Evolutionary conservation across 2,113 vertebrate genomes (phyloP).

Genomic region (Genyomyrus donnyi): DNA sequence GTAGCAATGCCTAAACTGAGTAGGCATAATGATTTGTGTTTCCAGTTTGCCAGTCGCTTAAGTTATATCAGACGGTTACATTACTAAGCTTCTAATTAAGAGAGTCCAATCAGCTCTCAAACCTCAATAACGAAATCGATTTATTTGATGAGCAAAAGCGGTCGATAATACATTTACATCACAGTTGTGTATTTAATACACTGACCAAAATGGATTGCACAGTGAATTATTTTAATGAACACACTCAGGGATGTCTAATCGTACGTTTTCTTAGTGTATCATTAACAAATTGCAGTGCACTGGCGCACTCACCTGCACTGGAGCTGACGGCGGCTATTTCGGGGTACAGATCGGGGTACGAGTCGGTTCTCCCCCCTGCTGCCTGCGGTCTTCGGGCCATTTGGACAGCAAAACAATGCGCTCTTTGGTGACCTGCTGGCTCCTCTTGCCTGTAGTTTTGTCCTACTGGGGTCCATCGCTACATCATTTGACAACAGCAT

Average conservation of each 20-base stretch:
- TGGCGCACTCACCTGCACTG: slow-evolving; percentile 53
- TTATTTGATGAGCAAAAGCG: background rate
- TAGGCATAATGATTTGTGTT: background rate
- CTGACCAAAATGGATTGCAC: background rate
- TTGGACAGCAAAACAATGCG: slow-evolving; percentile 25
- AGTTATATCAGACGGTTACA: background rate
- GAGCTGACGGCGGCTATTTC: slow-evolving; percentile 62
- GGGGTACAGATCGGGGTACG: slow-evolving; percentile 52
- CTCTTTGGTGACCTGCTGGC: background rate
- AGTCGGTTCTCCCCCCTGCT: slow-evolving; percentile 34
- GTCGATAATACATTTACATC: background rate
- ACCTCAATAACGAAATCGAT: background rate
- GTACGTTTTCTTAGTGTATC: background rate
- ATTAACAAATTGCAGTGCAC: background rate
- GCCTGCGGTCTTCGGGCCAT: slow-evolving; percentile 48
- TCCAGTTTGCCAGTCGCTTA: background rate
- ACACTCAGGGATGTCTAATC: background rate
- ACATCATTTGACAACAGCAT: slow-evolving; percentile 46
- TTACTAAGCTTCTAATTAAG: background rate
- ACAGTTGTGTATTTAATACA: background rate
- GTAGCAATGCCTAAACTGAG: background rate
- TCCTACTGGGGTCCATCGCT: slow-evolving; percentile 28
- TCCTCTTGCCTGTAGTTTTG: slow-evolving; percentile 20
- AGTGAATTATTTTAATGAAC: background rate
- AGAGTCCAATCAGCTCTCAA: background rate